phyloP scores from a whole-genome alignment of 2,113 vertebrate genomes.

The Aptenodytes forsteri region DNA sequence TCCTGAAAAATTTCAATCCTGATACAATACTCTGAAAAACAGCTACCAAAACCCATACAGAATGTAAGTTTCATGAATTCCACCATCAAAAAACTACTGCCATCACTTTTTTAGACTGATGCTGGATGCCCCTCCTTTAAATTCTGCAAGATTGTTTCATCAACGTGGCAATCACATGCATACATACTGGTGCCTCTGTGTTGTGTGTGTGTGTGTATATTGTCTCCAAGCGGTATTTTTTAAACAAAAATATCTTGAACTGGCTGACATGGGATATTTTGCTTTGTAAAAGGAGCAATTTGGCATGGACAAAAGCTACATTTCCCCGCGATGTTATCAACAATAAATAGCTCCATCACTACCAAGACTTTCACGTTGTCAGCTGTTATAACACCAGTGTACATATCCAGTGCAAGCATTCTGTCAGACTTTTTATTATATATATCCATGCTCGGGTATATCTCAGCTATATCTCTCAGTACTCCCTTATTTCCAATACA shows the following conservation, averaged over 20 bases:
- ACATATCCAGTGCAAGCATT: neutral
- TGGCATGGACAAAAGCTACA: neutral
- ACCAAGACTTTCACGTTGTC: neutral
- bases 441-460: neutral
- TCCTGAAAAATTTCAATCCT: neutral
- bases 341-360: neutral
- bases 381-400: neutral
- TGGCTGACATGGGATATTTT: neutral
- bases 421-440: slow-evolving; percentile 2
- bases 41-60: neutral
- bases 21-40: neutral
- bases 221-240: neutral
- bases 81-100: neutral
- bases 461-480: neutral
- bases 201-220: neutral
- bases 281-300: neutral
- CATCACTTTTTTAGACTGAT: neutral
- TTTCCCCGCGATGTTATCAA: neutral
- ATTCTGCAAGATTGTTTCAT: neutral
- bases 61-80: neutral
- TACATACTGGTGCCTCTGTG: neutral
- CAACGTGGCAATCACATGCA: neutral
- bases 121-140: neutral
- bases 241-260: neutral
- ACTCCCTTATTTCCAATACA: neutral